Evolutionary conservation across 1,140 invertebrate species (phyloP).

Genomic region (Aporrectodea caliginosa): DNA sequence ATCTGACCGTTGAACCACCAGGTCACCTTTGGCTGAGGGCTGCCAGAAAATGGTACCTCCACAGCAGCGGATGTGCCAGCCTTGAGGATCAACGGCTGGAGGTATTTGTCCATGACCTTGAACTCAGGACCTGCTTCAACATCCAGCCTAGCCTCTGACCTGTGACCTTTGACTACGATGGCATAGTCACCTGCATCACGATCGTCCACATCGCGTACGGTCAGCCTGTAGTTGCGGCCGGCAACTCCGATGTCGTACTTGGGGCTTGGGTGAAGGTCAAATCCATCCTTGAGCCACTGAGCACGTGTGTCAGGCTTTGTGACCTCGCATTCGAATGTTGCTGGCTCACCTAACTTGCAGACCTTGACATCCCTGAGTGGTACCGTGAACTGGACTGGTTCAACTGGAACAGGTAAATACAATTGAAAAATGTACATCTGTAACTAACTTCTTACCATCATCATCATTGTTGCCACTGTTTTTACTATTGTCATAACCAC

Average conservation of each 20-base stretch:
- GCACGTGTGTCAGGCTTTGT: slow-evolving; percentile 37
- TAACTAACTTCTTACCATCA: neutral
- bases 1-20: slow-evolving; percentile 70
- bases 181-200: slow-evolving; percentile 87
- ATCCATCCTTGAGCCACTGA: slow-evolving; percentile 35
- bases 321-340: slow-evolving; percentile 41
- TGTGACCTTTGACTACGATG: slow-evolving; percentile 60
- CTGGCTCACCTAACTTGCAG: slow-evolving; percentile 31
- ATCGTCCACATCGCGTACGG: slow-evolving; percentile 83
- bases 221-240: slow-evolving; percentile 86
- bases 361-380: slow-evolving; percentile 34
- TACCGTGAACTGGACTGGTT: slow-evolving; percentile 33
- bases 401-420: slow-evolving; percentile 12
- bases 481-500: neutral
- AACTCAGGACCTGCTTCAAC: slow-evolving; percentile 31
- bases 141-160: slow-evolving; percentile 27
- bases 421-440: slow-evolving; percentile 5
- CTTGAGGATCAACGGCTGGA: slow-evolving; percentile 27
- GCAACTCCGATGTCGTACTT: slow-evolving; percentile 64
- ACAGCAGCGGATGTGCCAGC: slow-evolving; percentile 59
- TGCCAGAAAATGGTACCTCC: slow-evolving; percentile 67
- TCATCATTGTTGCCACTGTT: neutral
- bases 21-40: slow-evolving; percentile 68
- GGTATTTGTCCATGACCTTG: slow-evolving; percentile 18
- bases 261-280: slow-evolving; percentile 16